A percentile compares a stretch with the other conserved stretches of the same genome.
phyloP scores from a whole-genome alignment of 1,140 invertebrate species.

The Drosophila pachea region DNA sequence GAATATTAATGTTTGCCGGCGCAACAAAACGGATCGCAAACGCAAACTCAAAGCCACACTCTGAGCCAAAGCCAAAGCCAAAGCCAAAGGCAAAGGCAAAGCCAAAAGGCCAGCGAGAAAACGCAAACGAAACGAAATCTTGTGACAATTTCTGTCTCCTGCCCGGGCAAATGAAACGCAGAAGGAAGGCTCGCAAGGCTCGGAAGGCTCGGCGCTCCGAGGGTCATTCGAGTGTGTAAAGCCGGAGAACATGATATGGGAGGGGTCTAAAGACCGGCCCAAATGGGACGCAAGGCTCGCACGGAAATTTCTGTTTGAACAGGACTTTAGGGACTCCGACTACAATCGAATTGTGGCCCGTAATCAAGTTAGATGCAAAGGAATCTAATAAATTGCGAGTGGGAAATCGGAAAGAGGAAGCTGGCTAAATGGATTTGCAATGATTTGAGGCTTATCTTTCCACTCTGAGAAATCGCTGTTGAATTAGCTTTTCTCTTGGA shows the following conservation, averaged over 20 bases:
- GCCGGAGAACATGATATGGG: background rate
- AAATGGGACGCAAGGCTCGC: no score
- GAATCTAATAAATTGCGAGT: no score
- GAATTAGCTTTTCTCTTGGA: background rate
- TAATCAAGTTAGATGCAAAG: no score
- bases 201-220: background rate
- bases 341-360: no score
- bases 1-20: conserved; percentile 71
- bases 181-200: background rate
- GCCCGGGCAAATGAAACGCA: conserved; percentile 26
- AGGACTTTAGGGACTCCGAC: no score
- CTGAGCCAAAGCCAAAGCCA: background rate
- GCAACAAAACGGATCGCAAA: conserved; percentile 18
- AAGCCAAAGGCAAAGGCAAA: background rate
- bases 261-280: background rate
- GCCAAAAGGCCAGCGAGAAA: background rate
- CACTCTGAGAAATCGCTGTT: no score
- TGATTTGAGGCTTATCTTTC: no score
- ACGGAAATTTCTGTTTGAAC: no score
- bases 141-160: conserved; percentile 55
- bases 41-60: conserved; percentile 25
- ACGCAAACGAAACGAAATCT: conserved; percentile 33
- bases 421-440: no score
- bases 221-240: conserved; percentile 6
- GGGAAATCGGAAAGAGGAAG: no score